Percentiles rank a stretch among this genome's conserved stretches.
These are phyloP conservation scores for Cassiopea andromeda DNA, from an alignment of 30 jellyfish, hydroid and myxozoan genomes.

Conservation along the genomic window DNA sequence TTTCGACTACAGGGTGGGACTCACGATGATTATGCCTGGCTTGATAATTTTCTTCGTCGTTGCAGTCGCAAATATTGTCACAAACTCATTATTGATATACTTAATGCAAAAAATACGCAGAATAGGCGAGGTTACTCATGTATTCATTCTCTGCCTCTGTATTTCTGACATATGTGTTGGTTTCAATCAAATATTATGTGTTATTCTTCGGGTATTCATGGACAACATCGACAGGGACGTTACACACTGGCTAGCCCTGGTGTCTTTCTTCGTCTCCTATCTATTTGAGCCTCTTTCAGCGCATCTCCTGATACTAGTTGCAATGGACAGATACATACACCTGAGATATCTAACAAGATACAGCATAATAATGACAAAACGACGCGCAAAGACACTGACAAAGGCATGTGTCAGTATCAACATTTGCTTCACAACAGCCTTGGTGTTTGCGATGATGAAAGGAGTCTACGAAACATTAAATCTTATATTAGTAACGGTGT, in stretches of 20 bases:
- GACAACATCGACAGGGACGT: neutral
- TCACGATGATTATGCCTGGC: neutral
- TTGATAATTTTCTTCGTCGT: neutral
- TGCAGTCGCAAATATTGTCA: neutral
- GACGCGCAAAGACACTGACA: neutral
- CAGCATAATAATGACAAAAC: constrained; percentile 18
- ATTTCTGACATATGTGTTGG: constrained; percentile 51
- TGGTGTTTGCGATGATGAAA: neutral
- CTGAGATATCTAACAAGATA: constrained; percentile 27
- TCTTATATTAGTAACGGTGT: neutral
- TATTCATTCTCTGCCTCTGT: constrained; percentile 22
- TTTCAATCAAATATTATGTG: constrained; percentile 1
- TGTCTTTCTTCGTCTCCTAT: neutral
- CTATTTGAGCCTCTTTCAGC: constrained; percentile 16
- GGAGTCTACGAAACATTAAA: neutral
- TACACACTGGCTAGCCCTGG: constrained; percentile 9
- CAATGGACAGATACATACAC: constrained; percentile 38
- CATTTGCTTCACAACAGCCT: neutral
- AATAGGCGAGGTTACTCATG: constrained; percentile 1
- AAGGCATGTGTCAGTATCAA: neutral
- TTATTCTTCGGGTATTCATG: constrained; percentile 12
- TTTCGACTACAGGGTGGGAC: constrained; percentile 4
- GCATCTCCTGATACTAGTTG: neutral
- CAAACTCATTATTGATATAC: constrained; percentile 22
- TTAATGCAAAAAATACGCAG: constrained; percentile 3